A percentile compares a stretch with the other conserved stretches of the same genome.
These are phyloP conservation scores for Meriones unguiculatus DNA, from an alignment of 2,113 vertebrate genomes.

Conservation along the genomic window DNA sequence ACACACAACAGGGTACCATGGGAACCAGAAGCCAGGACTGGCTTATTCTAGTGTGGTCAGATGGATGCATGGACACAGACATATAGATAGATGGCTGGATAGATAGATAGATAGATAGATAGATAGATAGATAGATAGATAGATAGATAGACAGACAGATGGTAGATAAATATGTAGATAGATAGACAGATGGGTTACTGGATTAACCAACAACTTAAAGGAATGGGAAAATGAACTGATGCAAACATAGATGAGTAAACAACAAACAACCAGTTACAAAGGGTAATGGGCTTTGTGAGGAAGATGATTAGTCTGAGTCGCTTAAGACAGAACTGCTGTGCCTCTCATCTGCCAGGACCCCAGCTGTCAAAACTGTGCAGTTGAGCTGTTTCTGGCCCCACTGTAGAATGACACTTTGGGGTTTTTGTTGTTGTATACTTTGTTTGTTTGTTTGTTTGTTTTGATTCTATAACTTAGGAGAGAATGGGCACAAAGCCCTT, in stretches of 20 bases:
- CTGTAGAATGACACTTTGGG: neutral
- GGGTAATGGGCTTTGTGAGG: neutral
- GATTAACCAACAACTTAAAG: neutral
- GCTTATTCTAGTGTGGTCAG: neutral
- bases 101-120: neutral
- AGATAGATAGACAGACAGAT: neutral
- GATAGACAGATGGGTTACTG: neutral
- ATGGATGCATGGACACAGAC: neutral
- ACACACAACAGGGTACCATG: neutral
- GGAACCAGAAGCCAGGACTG: neutral
- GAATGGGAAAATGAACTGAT: neutral
- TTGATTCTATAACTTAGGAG: neutral
- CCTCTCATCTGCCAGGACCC: neutral
- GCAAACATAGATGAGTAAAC: neutral
- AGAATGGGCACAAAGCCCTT: neutral
- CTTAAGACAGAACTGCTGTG: neutral
- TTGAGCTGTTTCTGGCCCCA: neutral
- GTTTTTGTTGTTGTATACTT: neutral
- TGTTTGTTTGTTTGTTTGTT: neutral
- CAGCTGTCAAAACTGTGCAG: neutral
- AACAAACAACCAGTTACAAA: neutral
- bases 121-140: neutral
- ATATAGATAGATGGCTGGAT: neutral
- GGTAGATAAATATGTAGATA: neutral
- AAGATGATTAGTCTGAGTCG: neutral